These are phyloP conservation scores for Triplophysa bombifrons DNA, from an alignment of 2,797 vertebrate genomes.

Conservation along the genomic window DNA sequence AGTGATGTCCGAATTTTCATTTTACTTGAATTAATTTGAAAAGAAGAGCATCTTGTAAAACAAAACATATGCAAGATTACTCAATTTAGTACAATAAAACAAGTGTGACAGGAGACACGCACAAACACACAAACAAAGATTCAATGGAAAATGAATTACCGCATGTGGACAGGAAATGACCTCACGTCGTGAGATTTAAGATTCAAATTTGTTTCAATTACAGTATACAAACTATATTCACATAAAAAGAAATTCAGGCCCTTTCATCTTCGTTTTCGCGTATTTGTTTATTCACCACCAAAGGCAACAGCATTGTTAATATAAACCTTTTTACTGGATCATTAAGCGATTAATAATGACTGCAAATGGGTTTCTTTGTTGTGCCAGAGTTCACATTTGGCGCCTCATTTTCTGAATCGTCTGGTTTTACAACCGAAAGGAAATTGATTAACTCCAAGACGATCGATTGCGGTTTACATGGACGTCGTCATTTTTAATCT, in stretches of 20 bases:
- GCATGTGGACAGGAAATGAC: slow-evolving; percentile 23
- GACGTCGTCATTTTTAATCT: neutral
- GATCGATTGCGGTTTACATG: neutral
- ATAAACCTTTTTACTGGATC: slow-evolving; percentile 19
- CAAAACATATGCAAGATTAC: neutral
- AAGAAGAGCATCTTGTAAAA: neutral
- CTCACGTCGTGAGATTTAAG: slow-evolving; percentile 8
- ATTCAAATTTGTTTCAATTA: slow-evolving; percentile 27
- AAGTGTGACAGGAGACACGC: neutral
- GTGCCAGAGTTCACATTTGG: slow-evolving; percentile 1
- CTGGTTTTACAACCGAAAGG: slow-evolving; percentile 14
- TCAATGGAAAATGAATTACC: slow-evolving; percentile 19
- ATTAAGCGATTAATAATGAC: slow-evolving; percentile 37
- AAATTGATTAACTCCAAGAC: slow-evolving; percentile 15
- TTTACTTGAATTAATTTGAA: neutral
- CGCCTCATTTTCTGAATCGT: slow-evolving; percentile 31
- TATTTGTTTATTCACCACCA: slow-evolving; percentile 20
- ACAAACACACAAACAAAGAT: slow-evolving; percentile 29
- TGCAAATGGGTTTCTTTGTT: slow-evolving; percentile 4
- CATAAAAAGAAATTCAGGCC: slow-evolving; percentile 7
- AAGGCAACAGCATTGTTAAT: slow-evolving; percentile 24
- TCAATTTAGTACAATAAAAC: neutral
- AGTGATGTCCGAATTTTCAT: neutral
- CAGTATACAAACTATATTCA: slow-evolving; percentile 27
- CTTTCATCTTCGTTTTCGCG: slow-evolving; percentile 2